Evolutionary conservation across 1,140 invertebrate species (phyloP).

Genomic region (Pissodes strobi): DNA sequence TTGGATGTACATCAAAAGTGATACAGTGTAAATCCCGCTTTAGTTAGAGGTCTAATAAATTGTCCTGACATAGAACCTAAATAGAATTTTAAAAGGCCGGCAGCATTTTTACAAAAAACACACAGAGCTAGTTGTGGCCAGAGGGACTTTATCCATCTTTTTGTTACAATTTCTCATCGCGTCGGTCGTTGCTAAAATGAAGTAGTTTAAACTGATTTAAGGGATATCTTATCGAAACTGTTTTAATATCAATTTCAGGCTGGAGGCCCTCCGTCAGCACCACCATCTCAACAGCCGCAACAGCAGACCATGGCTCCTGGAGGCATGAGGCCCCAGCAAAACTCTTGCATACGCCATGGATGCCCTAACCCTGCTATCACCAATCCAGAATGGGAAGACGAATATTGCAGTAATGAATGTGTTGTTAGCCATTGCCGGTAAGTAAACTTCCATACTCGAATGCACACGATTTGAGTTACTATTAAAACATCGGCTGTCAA

Average conservation of each 20-base stretch:
- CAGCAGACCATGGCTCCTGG: conserved; percentile 54
- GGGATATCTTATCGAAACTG: background rate
- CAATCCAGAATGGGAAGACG: conserved; percentile 94
- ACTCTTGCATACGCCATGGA: conserved; percentile 84
- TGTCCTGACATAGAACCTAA: too few species aligned
- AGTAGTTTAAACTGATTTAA: background rate
- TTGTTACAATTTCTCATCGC: too few species aligned
- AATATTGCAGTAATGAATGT: conserved; percentile 97
- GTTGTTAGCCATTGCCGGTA: conserved; percentile 94
- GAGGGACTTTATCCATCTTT: too few species aligned
- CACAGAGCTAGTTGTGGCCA: too few species aligned
- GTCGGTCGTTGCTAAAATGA: too few species aligned
- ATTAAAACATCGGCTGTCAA: background rate
- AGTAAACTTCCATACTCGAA: conserved; percentile 42
- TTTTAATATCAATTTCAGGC: conserved; percentile 20
- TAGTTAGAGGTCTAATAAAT: too few species aligned
- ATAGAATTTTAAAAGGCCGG: too few species aligned
- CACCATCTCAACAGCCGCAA: conserved; percentile 56
- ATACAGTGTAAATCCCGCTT: too few species aligned
- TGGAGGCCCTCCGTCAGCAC: conserved; percentile 55
- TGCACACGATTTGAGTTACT: background rate
- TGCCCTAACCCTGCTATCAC: conserved; percentile 89
- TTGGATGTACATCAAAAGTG: too few species aligned
- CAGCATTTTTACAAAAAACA: too few species aligned
- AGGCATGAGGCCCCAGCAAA: conserved; percentile 57